Evolutionary conservation across 2,113 vertebrate species (phyloP), one percentile per base, ranked within the genome.

Genomic region (Laticauda colubrina): DNA sequence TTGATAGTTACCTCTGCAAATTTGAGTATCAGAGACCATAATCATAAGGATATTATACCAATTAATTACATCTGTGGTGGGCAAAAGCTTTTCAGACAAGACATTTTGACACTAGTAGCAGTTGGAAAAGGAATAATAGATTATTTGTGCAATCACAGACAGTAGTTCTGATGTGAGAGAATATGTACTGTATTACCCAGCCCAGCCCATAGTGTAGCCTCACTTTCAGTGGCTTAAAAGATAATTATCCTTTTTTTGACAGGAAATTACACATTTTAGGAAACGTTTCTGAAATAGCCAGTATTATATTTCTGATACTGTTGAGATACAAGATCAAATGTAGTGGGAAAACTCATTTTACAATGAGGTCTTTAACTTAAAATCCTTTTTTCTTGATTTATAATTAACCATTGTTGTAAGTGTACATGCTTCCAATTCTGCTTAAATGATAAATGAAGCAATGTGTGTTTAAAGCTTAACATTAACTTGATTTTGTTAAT

Each of bases 391-490:
- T 87, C 94, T 89, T 87, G 69, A 12, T 3, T 55, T 4, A 10
- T 39, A 81, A 81, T 39, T 39, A 39, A 10, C 69, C 14, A 26
- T 8, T 56, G 9, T 24, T n/a, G 15, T 51, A 59, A 59, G n/a
- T 48, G 18, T 29, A 61, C 34, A 91, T 91, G 85, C 88, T 85
- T n/a, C 89, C 64, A 90, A 34, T 95, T 57, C 21, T 5, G 0
- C 91, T 95, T 57, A 64, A 64, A 89, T 7, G 24, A 51, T 45
- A 55, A 89, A 85, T 64, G 51, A 48, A 20, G 10, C 90, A 51
- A 89, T 93, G 1, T 93, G n/a, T 64, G 18, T 92, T 95, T 95
- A 53, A 91, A 91, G 91, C 89, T 75, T 94, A 15, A 51, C 5
- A 23, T 87, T 0, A 34, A 3, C 0, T 45, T 61, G 94, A 48